Evolutionary conservation across 2,113 vertebrate genomes (phyloP).

Genomic region (Rhineura floridana): DNA sequence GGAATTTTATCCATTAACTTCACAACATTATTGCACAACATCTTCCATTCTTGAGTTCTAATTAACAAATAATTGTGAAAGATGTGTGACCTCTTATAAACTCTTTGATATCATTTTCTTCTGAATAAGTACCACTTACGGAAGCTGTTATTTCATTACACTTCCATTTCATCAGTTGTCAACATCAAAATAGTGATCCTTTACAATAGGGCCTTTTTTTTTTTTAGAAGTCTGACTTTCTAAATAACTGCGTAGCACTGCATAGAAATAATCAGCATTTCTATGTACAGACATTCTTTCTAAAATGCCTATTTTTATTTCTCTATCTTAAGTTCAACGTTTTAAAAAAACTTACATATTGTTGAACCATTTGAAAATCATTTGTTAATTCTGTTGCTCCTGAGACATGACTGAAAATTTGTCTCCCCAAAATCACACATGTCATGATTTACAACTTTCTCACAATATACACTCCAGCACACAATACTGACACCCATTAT

Average conservation of each 20-base stretch:
- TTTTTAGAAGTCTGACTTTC: conserved; percentile 15
- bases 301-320: not conserved
- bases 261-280: not conserved
- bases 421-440: too few species aligned
- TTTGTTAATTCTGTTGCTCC: not conserved
- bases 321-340: not conserved
- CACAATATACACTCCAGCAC: not conserved
- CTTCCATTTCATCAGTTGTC: not conserved
- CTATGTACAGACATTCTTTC: not conserved
- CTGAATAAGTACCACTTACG: not conserved
- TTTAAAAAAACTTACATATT: not conserved
- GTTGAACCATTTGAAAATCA: not conserved
- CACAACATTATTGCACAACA: not conserved
- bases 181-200: not conserved
- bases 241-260: not conserved
- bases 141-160: not conserved
- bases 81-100: too few species aligned
- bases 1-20: not conserved
- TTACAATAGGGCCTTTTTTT: not conserved
- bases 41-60: not conserved
- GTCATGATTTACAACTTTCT: conserved; percentile 6
- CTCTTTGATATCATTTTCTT: not conserved
- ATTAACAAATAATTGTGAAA: not conserved
- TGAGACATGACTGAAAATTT: not conserved
- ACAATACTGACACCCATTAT: not conserved